phyloP scores from a whole-genome alignment of 2,113 vertebrate species.

The Spea bombifrons region DNA sequence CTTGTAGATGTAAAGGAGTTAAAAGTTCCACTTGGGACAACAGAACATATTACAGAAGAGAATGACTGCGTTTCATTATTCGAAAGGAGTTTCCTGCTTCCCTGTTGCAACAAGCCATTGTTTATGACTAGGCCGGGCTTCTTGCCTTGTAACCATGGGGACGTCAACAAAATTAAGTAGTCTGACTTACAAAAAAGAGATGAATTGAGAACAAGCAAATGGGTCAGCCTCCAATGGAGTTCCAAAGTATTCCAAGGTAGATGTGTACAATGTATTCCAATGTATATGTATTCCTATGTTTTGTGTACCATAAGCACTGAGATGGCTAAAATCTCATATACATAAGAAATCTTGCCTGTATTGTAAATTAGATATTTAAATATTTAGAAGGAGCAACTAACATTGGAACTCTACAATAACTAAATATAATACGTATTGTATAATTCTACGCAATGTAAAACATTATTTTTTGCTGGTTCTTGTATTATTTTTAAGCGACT shows the following conservation, averaged over 20 bases:
- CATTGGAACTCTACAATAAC: too few species aligned
- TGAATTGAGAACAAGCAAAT: not conserved
- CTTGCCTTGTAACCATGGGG: conserved; percentile 12
- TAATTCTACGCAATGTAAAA: too few species aligned
- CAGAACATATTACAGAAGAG: conserved; percentile 14
- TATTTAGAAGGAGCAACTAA: too few species aligned
- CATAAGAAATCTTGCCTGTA: too few species aligned
- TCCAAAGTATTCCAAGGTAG: not conserved
- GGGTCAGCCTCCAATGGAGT: not conserved
- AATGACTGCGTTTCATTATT: conserved; percentile 8
- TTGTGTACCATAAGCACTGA: not conserved
- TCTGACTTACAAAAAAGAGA: not conserved
- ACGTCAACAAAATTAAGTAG: conserved; percentile 24
- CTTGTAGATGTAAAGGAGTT: conserved; percentile 3
- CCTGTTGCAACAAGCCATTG: conserved; percentile 9
- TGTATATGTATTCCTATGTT: not conserved
- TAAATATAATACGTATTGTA: too few species aligned
- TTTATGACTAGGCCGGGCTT: conserved; percentile 16
- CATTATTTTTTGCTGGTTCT: too few species aligned
- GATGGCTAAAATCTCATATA: not conserved
- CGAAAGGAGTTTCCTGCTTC: conserved; percentile 10
- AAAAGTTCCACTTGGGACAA: not conserved
- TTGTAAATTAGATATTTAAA: too few species aligned
- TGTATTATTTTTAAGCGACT: too few species aligned
- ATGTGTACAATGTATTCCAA: not conserved